These are phyloP conservation scores for Cataglyphis altisquamis DNA, from an alignment of 2,888 invertebrate genomes.

Conservation along the genomic window DNA sequence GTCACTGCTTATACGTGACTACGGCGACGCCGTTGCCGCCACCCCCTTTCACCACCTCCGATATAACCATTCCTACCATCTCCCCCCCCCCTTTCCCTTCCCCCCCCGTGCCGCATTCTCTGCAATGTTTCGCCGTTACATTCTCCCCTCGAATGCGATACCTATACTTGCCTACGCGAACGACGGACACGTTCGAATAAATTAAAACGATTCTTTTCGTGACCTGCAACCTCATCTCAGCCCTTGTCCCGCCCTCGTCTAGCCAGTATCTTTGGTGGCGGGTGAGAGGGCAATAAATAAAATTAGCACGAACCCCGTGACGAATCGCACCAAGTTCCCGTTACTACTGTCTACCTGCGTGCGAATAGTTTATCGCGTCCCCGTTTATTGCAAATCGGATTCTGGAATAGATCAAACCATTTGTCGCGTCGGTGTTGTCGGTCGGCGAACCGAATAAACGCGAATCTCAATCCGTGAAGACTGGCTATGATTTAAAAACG, in stretches of 20 bases:
- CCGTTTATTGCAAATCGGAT: constrained; percentile 28
- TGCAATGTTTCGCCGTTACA: constrained; percentile 70
- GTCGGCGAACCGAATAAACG: neutral
- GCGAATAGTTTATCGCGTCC: constrained; percentile 22
- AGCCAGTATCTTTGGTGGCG: constrained; percentile 20
- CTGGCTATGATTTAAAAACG: neutral
- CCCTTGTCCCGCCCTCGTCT: constrained; percentile 51
- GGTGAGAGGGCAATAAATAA: constrained; percentile 45
- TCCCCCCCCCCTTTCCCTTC: neutral
- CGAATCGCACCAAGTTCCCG: constrained; percentile 10
- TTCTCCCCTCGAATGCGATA: constrained; percentile 69
- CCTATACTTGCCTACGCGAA: constrained; percentile 45
- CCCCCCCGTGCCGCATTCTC: constrained; percentile 60
- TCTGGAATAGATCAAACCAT: constrained; percentile 14
- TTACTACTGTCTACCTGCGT: constrained; percentile 28
- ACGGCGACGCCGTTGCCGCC: constrained; percentile 67
- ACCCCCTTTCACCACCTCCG: constrained; percentile 48
- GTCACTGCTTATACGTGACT: constrained; percentile 85
- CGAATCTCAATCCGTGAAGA: neutral
- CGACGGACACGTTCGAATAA: constrained; percentile 63
- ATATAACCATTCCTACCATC: constrained; percentile 49
- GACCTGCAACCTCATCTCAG: constrained; percentile 52
- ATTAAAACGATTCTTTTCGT: constrained; percentile 71
- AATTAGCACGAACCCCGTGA: constrained; percentile 38
- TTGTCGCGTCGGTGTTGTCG: constrained; percentile 1